These are phyloP conservation scores for Camponotus fellah DNA, from an alignment of 2,888 invertebrate genomes.

Conservation along the genomic window DNA sequence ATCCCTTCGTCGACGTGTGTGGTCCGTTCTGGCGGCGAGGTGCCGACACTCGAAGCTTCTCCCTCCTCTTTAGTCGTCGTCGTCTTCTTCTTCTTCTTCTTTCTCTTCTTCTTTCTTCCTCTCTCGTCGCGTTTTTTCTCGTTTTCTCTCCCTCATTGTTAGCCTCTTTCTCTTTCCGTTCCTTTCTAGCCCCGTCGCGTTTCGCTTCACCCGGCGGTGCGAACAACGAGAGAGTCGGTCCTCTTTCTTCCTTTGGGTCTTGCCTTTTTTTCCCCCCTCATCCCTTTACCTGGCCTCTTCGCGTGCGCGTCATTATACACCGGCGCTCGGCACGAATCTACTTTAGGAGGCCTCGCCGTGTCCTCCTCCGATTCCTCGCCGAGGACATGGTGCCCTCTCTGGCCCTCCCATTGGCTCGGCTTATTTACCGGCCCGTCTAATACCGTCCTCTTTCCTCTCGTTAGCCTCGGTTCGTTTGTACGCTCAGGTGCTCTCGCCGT, in stretches of 20 bases:
- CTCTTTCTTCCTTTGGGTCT: conserved; percentile 60
- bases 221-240: conserved; percentile 53
- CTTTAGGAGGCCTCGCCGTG: conserved; percentile 78
- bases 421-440: conserved; percentile 82
- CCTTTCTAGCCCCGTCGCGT: conserved; percentile 59
- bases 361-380: conserved; percentile 72
- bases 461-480: conserved; percentile 78
- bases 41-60: conserved; percentile 85
- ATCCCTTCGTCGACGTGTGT: conserved; percentile 85
- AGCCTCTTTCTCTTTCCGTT: conserved; percentile 68
- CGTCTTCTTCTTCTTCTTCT: conserved; percentile 70
- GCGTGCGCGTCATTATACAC: conserved; percentile 83
- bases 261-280: conserved; percentile 51
- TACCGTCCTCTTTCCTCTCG: conserved; percentile 82
- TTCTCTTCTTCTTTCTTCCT: conserved; percentile 70
- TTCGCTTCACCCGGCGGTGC: conserved; percentile 61
- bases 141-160: conserved; percentile 76
- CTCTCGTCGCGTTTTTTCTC: conserved; percentile 71
- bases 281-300: conserved; percentile 56
- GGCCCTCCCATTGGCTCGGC: conserved; percentile 74
- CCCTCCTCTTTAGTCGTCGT: conserved; percentile 76
- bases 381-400: conserved; percentile 66
- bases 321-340: conserved; percentile 83
- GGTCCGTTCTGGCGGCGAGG: conserved; percentile 86
- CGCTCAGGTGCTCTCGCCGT: conserved; percentile 68